phyloP scores from a whole-genome alignment of 2,888 invertebrate genomes.

The Sesamia inferens region DNA sequence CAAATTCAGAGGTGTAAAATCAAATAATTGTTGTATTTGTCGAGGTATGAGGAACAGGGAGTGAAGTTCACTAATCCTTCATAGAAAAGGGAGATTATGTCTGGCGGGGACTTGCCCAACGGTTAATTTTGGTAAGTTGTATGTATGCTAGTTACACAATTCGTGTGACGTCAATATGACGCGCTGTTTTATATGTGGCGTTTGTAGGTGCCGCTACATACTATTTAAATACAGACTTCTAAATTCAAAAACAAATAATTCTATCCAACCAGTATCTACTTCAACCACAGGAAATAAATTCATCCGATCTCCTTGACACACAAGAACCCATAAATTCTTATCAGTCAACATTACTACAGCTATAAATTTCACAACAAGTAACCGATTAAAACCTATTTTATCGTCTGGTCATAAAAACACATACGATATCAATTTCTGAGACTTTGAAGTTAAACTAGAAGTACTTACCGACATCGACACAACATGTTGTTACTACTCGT shows the following conservation, averaged over 20 bases:
- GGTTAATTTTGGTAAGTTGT: no score
- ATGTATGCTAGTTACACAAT: no score
- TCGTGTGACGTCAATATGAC: no score
- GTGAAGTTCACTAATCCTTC: no score
- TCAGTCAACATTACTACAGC: constrained; percentile 24
- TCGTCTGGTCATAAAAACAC: constrained; percentile 39
- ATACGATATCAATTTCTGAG: constrained; percentile 10
- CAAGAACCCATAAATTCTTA: constrained; percentile 42
- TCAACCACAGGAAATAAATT: constrained; percentile 18
- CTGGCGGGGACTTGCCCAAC: no score
- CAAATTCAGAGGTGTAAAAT: not conserved
- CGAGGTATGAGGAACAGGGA: no score
- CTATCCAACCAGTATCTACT: not conserved
- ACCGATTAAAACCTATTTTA: constrained; percentile 52
- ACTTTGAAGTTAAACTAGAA: constrained; percentile 13
- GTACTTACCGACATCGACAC: constrained; percentile 8
- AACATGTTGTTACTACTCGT: not conserved
- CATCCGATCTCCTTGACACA: constrained; percentile 19
- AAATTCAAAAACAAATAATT: constrained; percentile 9
- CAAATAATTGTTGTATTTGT: not conserved
- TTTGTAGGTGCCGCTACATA: no score
- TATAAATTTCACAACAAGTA: constrained; percentile 24
- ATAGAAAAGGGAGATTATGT: no score
- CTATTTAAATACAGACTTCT: not conserved
- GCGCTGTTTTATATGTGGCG: no score